A percentile compares a stretch with the other conserved stretches of the same genome.
phyloP scores from a whole-genome alignment of 2,888 invertebrate genomes.

The Abrostola triplasia region DNA sequence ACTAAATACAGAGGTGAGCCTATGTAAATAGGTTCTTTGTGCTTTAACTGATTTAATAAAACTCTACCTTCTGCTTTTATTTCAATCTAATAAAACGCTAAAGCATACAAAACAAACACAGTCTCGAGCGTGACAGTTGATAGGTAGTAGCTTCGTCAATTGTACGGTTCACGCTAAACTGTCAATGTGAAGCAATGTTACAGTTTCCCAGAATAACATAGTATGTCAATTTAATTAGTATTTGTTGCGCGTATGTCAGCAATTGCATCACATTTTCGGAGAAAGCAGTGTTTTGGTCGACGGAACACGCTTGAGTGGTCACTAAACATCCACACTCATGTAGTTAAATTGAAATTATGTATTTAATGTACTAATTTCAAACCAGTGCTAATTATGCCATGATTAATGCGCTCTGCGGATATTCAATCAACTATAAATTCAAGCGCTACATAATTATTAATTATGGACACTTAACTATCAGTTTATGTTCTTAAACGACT shows the following conservation, averaged over 20 bases:
- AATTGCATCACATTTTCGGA: conserved; percentile 62
- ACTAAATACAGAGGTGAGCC: too few species aligned
- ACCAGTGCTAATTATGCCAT: conserved; percentile 17
- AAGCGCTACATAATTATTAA: conserved; percentile 3
- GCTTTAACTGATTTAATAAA: too few species aligned
- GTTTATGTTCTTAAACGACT: conserved; percentile 10
- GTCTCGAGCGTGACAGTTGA: neutral
- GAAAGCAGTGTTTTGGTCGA: conserved; percentile 57
- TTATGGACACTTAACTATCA: conserved; percentile 15
- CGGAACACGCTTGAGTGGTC: conserved; percentile 46
- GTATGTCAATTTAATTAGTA: conserved; percentile 60
- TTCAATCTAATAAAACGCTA: neutral
- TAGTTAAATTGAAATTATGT: conserved; percentile 34
- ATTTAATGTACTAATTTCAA: conserved; percentile 26
- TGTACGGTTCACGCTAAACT: conserved; percentile 17
- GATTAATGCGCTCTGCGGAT: conserved; percentile 22
- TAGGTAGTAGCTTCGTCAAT: conserved; percentile 4
- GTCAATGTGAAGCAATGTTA: conserved; percentile 50
- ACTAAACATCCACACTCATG: conserved; percentile 44
- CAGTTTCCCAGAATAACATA: conserved; percentile 53
- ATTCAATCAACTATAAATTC: conserved; percentile 10
- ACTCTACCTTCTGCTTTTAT: too few species aligned
- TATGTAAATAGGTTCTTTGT: too few species aligned
- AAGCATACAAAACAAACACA: neutral
- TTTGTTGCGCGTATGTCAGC: conserved; percentile 28